These are phyloP conservation scores for Silvanus unidentatus DNA, from an alignment of 2,888 invertebrate species.

Conservation along the genomic window DNA sequence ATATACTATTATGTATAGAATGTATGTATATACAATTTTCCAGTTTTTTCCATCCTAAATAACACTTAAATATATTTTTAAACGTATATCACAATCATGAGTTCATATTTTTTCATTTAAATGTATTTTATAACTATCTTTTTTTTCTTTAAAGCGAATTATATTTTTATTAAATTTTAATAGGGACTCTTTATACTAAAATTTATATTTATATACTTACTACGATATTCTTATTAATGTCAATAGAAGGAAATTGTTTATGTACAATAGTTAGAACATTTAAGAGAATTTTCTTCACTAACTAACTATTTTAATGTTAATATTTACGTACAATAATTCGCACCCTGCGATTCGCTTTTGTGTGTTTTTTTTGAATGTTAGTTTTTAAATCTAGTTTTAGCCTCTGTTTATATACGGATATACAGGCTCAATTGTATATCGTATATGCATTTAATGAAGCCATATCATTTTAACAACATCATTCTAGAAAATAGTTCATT, in stretches of 20 bases:
- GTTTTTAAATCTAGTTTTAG: conserved; percentile 11
- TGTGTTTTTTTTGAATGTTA: too few species aligned
- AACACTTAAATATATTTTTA: conserved; percentile 2
- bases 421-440: conserved; percentile 42
- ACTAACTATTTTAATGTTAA: too few species aligned
- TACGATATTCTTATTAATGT: background rate
- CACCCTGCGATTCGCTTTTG: conserved; percentile 44
- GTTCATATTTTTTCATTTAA: conserved; percentile 3
- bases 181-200: background rate
- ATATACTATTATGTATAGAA: background rate
- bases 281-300: too few species aligned
- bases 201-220: background rate
- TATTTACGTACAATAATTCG: conserved; percentile 23
- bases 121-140: background rate
- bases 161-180: background rate
- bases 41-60: too few species aligned
- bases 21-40: background rate
- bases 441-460: conserved; percentile 26
- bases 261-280: background rate
- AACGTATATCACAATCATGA: conserved; percentile 6
- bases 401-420: conserved; percentile 35
- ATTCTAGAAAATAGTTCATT: background rate
- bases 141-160: background rate
- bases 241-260: background rate
- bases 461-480: conserved; percentile 1